A percentile compares a stretch with the other conserved stretches of the same genome.
Conservation (phyloP, 2,113 vertebrate genomes). For the Ramphastos sulfuratus region DNA sequence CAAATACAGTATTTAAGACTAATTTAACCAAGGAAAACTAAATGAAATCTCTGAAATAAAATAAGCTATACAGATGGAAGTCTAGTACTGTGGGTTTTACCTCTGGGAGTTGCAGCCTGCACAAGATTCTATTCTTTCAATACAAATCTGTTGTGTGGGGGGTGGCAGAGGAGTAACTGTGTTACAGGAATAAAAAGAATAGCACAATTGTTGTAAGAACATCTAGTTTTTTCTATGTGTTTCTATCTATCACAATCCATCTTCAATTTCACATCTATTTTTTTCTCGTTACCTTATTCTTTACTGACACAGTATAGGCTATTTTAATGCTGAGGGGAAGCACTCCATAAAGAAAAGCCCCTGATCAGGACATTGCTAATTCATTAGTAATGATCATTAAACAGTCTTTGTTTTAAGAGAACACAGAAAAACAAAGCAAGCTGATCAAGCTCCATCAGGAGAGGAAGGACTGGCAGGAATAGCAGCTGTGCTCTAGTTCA, state of each 20-base stretch:
- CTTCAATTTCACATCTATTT: slow-evolving; percentile 40
- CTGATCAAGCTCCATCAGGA: slow-evolving; percentile 56
- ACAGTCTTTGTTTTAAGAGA: neutral
- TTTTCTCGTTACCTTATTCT: slow-evolving; percentile 2
- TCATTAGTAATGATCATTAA: slow-evolving; percentile 34
- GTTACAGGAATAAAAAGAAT: slow-evolving; percentile 73
- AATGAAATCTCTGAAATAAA: slow-evolving; percentile 68
- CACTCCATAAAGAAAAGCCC: slow-evolving; percentile 4
- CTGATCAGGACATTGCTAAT: slow-evolving; percentile 14
- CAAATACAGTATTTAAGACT: slow-evolving; percentile 55
- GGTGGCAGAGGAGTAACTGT: slow-evolving; percentile 75
- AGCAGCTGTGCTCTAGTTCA: slow-evolving; percentile 65
- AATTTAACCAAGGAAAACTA: slow-evolving; percentile 70
- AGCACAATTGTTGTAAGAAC: slow-evolving; percentile 77
- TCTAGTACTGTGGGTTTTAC: slow-evolving; percentile 80
- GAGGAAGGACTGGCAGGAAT: slow-evolving; percentile 20
- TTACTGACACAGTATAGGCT: neutral
- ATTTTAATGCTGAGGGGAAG: slow-evolving; percentile 7
- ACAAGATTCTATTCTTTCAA: slow-evolving; percentile 79
- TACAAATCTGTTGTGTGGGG: slow-evolving; percentile 83
- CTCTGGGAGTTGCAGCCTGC: slow-evolving; percentile 78
- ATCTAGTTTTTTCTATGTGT: slow-evolving; percentile 70
- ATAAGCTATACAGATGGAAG: slow-evolving; percentile 77
- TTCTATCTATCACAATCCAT: slow-evolving; percentile 59
- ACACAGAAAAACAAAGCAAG: slow-evolving; percentile 57